phyloP scores from a whole-genome alignment of 2,888 invertebrate genomes.

The Branchipolynoe longqiensis region DNA sequence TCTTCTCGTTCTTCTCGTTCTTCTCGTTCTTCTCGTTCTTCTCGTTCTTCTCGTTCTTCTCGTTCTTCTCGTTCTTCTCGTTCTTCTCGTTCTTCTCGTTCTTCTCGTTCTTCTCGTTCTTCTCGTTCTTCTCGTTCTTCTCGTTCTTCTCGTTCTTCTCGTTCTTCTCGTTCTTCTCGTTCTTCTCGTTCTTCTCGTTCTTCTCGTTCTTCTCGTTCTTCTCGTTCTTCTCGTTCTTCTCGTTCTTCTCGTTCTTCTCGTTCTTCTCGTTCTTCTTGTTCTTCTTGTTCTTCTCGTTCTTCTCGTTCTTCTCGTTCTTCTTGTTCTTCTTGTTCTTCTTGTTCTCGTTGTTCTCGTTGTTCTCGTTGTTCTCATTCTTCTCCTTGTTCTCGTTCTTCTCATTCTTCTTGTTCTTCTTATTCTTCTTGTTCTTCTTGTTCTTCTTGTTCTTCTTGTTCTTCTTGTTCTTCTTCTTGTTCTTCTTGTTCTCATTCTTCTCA shows the following conservation, averaged over 20 bases:
- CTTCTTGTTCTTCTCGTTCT: too few relatives aligned
- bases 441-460: neutral
- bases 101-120: neutral
- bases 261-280: too few relatives aligned
- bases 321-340: neutral
- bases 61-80: neutral
- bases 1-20: neutral
- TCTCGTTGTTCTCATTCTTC: too few relatives aligned
- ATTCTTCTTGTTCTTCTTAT: too few relatives aligned
- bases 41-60: neutral
- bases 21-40: neutral
- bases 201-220: neutral
- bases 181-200: neutral
- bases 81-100: neutral
- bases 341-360: too few relatives aligned
- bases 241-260: neutral
- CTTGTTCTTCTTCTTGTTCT: neutral
- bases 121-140: neutral
- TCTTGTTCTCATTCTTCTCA: too few relatives aligned
- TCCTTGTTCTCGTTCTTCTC: too few relatives aligned
- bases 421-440: too few relatives aligned
- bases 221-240: neutral
- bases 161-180: neutral
- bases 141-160: neutral
- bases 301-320: neutral